Conservation (phyloP, 2,888 invertebrate species). For the Creontiades dilutus region DNA sequence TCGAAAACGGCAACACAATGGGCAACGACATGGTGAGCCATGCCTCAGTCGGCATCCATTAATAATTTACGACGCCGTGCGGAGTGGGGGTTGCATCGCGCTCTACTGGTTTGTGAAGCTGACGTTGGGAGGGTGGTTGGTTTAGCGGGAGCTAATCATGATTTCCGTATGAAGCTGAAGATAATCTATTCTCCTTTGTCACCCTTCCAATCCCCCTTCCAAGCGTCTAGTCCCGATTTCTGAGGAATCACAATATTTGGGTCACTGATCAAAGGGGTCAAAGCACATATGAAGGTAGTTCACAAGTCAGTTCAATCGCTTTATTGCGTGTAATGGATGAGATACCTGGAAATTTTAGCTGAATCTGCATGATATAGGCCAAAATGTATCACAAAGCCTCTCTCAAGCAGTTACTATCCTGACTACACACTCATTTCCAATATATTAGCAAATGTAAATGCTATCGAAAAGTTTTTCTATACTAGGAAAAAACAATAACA, state of each 20-base stretch:
- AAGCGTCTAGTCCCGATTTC: background rate
- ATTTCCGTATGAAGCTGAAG: constrained; percentile 11
- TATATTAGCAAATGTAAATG: too few species aligned
- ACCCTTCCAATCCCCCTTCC: background rate
- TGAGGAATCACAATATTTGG: background rate
- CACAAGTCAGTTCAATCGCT: background rate
- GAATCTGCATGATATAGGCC: too few species aligned
- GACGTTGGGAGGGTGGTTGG: constrained; percentile 6
- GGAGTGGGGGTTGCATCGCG: background rate
- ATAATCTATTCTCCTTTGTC: constrained; percentile 22
- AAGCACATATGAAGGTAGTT: background rate
- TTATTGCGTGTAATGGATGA: background rate
- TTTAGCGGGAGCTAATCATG: background rate
- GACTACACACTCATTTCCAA: too few species aligned
- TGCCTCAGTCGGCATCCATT: background rate
- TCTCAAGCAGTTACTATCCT: too few species aligned
- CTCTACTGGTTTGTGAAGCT: constrained; percentile 15
- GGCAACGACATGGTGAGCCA: constrained; percentile 8
- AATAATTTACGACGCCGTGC: background rate
- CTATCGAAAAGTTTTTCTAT: too few species aligned
- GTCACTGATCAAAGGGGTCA: background rate
- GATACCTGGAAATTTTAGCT: background rate
- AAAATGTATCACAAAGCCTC: too few species aligned
- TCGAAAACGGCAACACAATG: background rate
- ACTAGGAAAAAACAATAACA: too few species aligned